A percentile compares a stretch with the other conserved stretches of the same genome.
These are phyloP conservation scores for Globicephala melas DNA, from an alignment of 2,113 vertebrate genomes.

Conservation along the genomic window DNA sequence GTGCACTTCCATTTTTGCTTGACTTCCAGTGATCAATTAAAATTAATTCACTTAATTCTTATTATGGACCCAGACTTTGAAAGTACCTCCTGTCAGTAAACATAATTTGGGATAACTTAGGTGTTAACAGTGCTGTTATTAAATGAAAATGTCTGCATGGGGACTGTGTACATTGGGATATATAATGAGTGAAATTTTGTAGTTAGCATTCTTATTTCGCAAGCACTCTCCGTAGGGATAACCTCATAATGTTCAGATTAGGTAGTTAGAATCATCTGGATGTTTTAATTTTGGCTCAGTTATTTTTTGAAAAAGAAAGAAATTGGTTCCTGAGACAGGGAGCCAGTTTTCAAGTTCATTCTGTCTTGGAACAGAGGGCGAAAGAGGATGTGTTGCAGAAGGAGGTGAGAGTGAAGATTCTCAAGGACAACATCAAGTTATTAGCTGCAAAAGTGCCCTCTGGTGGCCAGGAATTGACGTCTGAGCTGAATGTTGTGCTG, in stretches of 20 bases:
- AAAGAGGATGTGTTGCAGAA: constrained; percentile 99
- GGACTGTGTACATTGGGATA: background rate
- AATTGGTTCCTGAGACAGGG: background rate
- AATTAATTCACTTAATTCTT: background rate
- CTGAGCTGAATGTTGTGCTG: constrained; percentile 88
- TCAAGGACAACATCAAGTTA: constrained; percentile 95
- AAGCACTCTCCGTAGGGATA: background rate
- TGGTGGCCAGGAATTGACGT: constrained; percentile 88
- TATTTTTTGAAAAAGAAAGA: background rate
- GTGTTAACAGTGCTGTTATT: background rate
- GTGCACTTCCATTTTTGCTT: background rate
- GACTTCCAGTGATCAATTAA: background rate
- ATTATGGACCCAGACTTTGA: background rate
- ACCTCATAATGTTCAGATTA: background rate
- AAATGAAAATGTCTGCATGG: background rate
- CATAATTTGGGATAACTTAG: background rate
- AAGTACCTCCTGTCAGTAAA: background rate
- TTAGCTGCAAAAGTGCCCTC: constrained; percentile 87
- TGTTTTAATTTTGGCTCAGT: background rate
- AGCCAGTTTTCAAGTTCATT: background rate
- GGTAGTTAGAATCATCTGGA: background rate
- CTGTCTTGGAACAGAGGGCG: constrained; percentile 86
- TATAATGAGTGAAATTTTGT: background rate
- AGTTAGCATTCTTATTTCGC: background rate
- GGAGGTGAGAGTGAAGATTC: constrained; percentile 97